phyloP scores from a whole-genome alignment of 2,888 invertebrate species.

The Geophilus truncorum region DNA sequence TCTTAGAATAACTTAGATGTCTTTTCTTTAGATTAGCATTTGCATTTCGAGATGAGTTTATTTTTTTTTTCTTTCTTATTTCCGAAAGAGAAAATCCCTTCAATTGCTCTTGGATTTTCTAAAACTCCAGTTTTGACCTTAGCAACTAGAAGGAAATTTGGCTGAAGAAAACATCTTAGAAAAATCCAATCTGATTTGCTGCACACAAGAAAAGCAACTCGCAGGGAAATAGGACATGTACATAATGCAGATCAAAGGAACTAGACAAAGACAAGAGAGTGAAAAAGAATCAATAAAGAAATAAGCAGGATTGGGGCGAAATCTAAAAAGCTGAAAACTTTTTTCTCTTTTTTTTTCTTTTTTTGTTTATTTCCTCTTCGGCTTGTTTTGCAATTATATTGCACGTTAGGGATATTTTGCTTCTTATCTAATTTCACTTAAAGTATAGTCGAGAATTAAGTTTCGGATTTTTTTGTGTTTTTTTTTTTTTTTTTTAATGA shows the following conservation, averaged over 20 bases:
- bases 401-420: not conserved
- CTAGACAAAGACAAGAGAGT: not conserved
- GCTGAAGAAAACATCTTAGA: not conserved
- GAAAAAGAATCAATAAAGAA: not conserved
- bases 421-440: not conserved
- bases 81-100: not conserved
- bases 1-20: not conserved
- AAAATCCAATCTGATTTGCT: not conserved
- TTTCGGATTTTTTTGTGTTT: not conserved
- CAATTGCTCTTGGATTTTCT: not conserved
- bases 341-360: not conserved
- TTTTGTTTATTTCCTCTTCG: too few relatives aligned
- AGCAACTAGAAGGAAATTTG: not conserved
- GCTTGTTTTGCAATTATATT: not conserved
- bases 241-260: not conserved
- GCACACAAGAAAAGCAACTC: not conserved
- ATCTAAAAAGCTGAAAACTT: not conserved
- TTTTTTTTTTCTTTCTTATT: not conserved
- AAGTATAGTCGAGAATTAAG: not conserved
- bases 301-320: not conserved
- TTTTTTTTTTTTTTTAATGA: not conserved
- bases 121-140: not conserved
- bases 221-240: not conserved
- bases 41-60: not conserved
- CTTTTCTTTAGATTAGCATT: not conserved